Conservation (phyloP, 1,140 invertebrate species). For the Drosophila ironensis region DNA sequence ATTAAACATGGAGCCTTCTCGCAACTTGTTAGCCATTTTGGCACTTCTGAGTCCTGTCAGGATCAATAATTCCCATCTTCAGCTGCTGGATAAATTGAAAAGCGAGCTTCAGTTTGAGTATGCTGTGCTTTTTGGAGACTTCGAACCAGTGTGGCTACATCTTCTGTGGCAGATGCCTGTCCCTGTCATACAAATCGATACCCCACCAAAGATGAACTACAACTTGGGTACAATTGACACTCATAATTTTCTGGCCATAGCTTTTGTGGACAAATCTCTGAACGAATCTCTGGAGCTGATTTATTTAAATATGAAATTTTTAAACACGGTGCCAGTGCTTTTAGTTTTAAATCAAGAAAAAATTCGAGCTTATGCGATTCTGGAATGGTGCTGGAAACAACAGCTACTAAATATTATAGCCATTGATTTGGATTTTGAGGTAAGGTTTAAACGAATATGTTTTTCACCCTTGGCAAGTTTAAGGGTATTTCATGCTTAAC, state of each 20-base stretch:
- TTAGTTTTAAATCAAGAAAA: conserved; percentile 11
- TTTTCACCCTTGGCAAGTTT: too few species aligned
- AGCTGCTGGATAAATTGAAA: conserved; percentile 13
- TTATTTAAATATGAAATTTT: conserved; percentile 4
- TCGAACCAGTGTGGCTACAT: background rate
- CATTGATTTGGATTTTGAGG: conserved; percentile 48
- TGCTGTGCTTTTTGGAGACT: conserved; percentile 18
- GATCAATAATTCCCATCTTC: background rate
- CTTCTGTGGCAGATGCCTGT: conserved; percentile 21
- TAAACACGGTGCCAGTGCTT: conserved; percentile 42
- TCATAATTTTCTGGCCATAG: conserved; percentile 31
- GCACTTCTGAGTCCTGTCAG: background rate
- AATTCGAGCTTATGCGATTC: background rate
- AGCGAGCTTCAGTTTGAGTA: conserved; percentile 33
- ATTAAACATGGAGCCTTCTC: conserved; percentile 24
- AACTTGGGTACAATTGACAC: conserved; percentile 15
- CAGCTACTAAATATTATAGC: conserved; percentile 55
- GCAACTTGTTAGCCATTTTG: conserved; percentile 1
- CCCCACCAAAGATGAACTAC: background rate
- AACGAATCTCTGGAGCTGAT: conserved; percentile 20
- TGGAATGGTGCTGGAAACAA: conserved; percentile 52
- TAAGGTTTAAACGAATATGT: conserved; percentile 10
- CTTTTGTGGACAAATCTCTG: conserved; percentile 5
- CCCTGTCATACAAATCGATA: conserved; percentile 35
- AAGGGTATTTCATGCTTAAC: too few species aligned